Base-by-base conservation (phyloP, 2,113 vertebrate species). In the Neotragus pygmaeus region DNA sequence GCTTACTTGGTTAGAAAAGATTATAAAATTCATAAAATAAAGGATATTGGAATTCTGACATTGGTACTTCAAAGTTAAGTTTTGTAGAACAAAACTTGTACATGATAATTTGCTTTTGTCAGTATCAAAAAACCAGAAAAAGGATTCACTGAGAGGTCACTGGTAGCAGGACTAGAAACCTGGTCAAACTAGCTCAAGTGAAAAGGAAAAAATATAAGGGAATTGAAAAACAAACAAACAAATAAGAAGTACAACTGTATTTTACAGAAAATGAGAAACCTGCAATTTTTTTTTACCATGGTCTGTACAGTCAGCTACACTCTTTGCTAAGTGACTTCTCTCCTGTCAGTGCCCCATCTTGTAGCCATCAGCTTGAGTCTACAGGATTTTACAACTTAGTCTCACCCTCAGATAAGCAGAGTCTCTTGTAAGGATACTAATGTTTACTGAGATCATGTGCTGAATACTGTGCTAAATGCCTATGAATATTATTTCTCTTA, bases 11-110 rank as follows among this genome's bases (percentile, higher is more conserved):
- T 89, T 85, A 93, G 62, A 62, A n/a, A 57, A 96, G 39, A 90
- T 78, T 83, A 89, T 47, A 78, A 89, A 84, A 78, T 57, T 93
- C 25, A 93, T 39, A 90, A 89, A 89, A 89, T 49, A 89, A 83
- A 92, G 64, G 80, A 84, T 78, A 84, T 7, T 78, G 33, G 47
- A 78, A 7, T 84, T 93, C 80, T 78, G 17, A 90, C 89, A 21
- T 2, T 93, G 47, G 25, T 78, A 78, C 27, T 27, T 28, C 36
- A 84, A 39, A 66, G 47, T 66, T 88, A 64, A 43, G 14, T 88
- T 88, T 58, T 30, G 30, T 57, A 66, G 36, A 85, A 58, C 57
- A 90, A 93, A 93, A 85, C 19, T 45, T 7, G 15, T 80, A 84
- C 58, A 66, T 57, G 28, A 70, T 58, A 57, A 84, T 66, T 90